Base-by-base conservation (phyloP, 2,888 invertebrate genomes). In the Phania funesta region DNA sequence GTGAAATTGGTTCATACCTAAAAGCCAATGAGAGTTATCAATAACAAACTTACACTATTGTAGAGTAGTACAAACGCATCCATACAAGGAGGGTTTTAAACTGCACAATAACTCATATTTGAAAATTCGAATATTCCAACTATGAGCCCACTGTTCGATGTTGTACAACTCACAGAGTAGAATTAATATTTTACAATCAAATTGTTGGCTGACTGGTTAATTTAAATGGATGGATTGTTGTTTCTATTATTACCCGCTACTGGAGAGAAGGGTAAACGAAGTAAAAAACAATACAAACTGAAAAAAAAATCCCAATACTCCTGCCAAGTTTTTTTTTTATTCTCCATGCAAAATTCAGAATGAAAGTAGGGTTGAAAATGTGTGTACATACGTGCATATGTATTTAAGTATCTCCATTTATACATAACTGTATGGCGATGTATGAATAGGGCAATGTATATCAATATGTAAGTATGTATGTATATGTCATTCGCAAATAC, bases 161-260 rank as follows among this genome's bases (percentile, higher is more conserved):
- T n/a, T 8, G 20, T 48, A 60, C 46, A 65, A 38, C 54, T 44
- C 46, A 46, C 11, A 41, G 20, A 22, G 50, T 24, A 60, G 44
- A 67, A 67, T 50, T 46, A 48, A 58, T 32, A 60, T 41, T 62
- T 16, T 41, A 41, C 29, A 76, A 50, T 46, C 13, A 67, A 76
- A 60, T 68, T 60, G 76, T 18, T 68, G 58, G 58, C 76, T 76
- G 76, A 58, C 67, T 75, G 60, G 67, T 60, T 68, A 60, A 32
- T 60, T 52, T 60, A 18, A 76, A 76, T 67, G 41, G 67, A 26
- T 76, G 50, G 24, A 9, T 62, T 52, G 26, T 20, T 60, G 32
- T 73, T 29, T 52, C 22, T 62, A 16, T 50, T 62, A 41, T 32
- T 60, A 11, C 26, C 16, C n/a, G 48, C 20, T 50, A 20, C 8